Conservation (phyloP, 2,888 invertebrate species). For the Pseudococcus jackbeardsleyi region DNA sequence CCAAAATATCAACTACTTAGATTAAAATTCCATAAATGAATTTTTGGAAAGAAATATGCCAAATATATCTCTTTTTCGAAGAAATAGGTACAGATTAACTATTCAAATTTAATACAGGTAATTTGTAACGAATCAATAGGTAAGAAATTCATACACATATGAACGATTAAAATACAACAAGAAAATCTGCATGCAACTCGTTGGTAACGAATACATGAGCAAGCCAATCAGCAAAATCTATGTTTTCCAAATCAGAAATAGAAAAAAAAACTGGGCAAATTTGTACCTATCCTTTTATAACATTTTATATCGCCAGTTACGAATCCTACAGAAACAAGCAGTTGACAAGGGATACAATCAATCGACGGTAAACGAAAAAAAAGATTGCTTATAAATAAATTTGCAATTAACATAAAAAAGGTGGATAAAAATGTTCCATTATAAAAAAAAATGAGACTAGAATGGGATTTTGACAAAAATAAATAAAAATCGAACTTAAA, state of each 20-base stretch:
- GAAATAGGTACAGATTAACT: background rate
- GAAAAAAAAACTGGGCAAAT: background rate
- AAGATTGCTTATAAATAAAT: conserved; percentile 5
- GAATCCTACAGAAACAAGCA: background rate
- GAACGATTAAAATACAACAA: background rate
- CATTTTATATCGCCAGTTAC: background rate
- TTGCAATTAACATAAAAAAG: background rate
- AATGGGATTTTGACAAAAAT: background rate
- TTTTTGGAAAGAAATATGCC: background rate
- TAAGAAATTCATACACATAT: background rate
- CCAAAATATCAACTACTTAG: conserved; percentile 9
- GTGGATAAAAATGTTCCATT: conserved; percentile 16
- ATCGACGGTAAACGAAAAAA: background rate
- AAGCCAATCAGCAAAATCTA: background rate
- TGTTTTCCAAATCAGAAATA: background rate
- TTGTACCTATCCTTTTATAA: background rate
- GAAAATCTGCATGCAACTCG: background rate
- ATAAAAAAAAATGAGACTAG: conserved; percentile 31
- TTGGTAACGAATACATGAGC: background rate
- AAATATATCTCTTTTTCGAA: background rate
- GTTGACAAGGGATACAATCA: background rate
- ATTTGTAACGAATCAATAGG: conserved; percentile 12
- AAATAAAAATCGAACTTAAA: conserved; percentile 35
- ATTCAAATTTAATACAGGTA: background rate
- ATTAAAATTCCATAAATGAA: background rate